Evolutionary conservation across 1,140 invertebrate species (phyloP).

Genomic region (Hyles euphorbiae): DNA sequence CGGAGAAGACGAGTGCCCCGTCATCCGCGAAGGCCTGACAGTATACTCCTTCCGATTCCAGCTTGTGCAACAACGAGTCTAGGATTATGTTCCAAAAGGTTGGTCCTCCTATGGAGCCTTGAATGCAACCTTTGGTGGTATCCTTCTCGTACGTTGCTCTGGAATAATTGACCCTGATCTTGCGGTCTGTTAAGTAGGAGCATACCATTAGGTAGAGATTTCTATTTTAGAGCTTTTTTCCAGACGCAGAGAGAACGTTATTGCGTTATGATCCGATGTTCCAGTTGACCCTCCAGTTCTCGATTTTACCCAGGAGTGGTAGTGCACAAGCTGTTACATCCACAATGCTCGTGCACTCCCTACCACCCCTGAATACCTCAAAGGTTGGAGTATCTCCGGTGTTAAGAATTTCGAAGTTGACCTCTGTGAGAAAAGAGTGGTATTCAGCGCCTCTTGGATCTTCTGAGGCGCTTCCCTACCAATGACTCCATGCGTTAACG

Average conservation of each 20-base stretch:
- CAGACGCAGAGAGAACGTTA: not conserved
- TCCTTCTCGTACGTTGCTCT: too few relatives aligned
- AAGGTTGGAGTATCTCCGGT: too few relatives aligned
- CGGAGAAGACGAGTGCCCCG: not conserved
- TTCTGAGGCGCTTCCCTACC: constrained; percentile 35
- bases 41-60: not conserved
- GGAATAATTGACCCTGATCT: constrained; percentile 12
- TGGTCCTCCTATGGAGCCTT: constrained; percentile 10
- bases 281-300: constrained; percentile 13
- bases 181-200: constrained; percentile 14
- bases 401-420: constrained; percentile 14
- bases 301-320: too few relatives aligned
- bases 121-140: too few relatives aligned
- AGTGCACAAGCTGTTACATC: too few relatives aligned
- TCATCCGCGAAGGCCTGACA: constrained; percentile 3
- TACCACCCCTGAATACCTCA: too few relatives aligned
- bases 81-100: constrained; percentile 11
- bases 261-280: not conserved
- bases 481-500: constrained; percentile 37
- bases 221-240: not conserved
- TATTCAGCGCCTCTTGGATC: constrained; percentile 6
- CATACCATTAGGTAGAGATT: constrained; percentile 9
- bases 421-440: constrained; percentile 16
- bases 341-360: too few relatives aligned
- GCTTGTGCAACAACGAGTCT: not conserved